Evolutionary conservation across 1,140 invertebrate genomes (phyloP), one percentile per base, ranked within the genome.

Genomic region (Luehdorfia chinensis): DNA sequence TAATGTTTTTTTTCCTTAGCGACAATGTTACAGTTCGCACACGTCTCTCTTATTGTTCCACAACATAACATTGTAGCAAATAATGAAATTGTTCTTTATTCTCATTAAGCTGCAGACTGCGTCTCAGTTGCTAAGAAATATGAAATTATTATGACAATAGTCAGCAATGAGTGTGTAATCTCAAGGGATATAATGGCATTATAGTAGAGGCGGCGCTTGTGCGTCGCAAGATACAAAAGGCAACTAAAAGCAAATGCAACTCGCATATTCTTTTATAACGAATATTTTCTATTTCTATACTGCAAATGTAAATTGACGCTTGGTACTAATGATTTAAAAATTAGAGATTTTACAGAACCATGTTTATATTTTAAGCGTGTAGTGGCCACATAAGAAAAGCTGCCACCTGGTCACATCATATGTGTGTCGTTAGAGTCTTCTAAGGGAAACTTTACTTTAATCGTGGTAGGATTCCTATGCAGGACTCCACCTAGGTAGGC

Each of bases 21-120:
- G 28, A 27, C 23, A 27, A 27, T 27, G 23, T 27, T 4, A 9
- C 4, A 31, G 4, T 11, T 4, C 4, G n/a, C 28, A 12, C 28
- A 2, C 23, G n/a, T n/a, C n/a, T n/a, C 28, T 16, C 14, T 23
- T 15, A 43, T 43, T 43, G 39, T 43, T 43, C 23, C 37, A 41
- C 37, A 41, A 43, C 32, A 34, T 16, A 9, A 34, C 39, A 28
- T 8, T 4, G 25, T 13, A 11, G 39, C 13, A 15, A 15, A 18
- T 43, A 43, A 43, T 43, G 39, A 43, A 43, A 43, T 43, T 43
- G 39, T 43, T 43, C 39, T 43, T 43, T 43, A 43, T 43, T 30
- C 39, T 43, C 39, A 43, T 43, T 43, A 43, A 43, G 39, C 23
- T 43, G 39, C 39, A 43, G 39, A 30, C 39, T 43, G 39, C 39